These are phyloP conservation scores for Sericinus montela DNA, from an alignment of 2,888 invertebrate genomes.

Conservation along the genomic window DNA sequence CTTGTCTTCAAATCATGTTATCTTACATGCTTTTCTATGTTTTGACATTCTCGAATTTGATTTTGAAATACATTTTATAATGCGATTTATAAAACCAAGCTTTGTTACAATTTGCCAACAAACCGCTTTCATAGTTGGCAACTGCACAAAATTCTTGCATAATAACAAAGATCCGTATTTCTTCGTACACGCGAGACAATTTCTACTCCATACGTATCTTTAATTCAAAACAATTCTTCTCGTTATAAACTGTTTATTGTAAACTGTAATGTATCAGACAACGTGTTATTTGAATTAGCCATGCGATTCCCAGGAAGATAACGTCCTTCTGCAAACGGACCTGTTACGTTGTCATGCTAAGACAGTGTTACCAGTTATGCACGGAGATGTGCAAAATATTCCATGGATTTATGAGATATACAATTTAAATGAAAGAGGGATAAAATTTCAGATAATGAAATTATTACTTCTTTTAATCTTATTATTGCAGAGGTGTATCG, in stretches of 20 bases:
- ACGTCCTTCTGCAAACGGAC: constrained; percentile 12
- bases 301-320: constrained; percentile 21
- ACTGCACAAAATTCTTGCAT: neutral
- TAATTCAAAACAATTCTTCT: constrained; percentile 19
- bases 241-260: constrained; percentile 17
- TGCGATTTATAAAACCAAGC: neutral
- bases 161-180: constrained; percentile 2
- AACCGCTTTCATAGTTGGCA: neutral
- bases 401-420: constrained; percentile 3
- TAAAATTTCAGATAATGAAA: neutral
- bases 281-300: constrained; percentile 20
- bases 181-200: neutral
- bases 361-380: constrained; percentile 10
- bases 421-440: constrained; percentile 8
- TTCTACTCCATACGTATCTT: constrained; percentile 9
- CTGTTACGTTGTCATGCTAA: constrained; percentile 17
- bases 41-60: no score
- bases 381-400: constrained; percentile 5
- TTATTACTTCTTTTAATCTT: no score
- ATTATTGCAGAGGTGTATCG: no score
- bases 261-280: constrained; percentile 20
- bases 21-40: no score
- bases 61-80: no score
- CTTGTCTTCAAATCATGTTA: no score
- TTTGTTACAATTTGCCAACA: neutral